Percentiles rank a stretch among this genome's conserved stretches.
Conservation (phyloP, 2,888 invertebrate genomes). For the Nyleta sp. region DNA sequence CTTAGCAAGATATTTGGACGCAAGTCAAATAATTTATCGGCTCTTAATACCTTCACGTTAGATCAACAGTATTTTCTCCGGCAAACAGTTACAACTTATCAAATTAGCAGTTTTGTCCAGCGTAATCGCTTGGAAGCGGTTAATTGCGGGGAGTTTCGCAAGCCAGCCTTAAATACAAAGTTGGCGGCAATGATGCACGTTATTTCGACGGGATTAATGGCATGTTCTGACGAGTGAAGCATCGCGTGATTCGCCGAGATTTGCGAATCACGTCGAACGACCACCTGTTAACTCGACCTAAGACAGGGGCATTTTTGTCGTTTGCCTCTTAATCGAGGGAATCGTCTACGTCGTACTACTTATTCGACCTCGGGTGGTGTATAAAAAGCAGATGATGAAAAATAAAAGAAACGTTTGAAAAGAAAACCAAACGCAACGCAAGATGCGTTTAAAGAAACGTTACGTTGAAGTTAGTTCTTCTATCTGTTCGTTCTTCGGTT, state of each 20-base stretch:
- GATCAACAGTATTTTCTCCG: no score
- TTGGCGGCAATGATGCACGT: background rate
- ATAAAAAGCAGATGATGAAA: background rate
- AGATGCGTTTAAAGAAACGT: no score
- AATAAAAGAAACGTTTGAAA: background rate
- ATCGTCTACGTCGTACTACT: background rate
- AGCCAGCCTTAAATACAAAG: background rate
- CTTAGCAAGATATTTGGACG: no score
- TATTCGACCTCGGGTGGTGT: no score
- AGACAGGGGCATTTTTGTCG: constrained; percentile 28
- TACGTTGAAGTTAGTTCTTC: no score
- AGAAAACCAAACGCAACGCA: no score
- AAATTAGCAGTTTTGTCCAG: background rate
- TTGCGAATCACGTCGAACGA: constrained; percentile 38
- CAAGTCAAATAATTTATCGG: no score
- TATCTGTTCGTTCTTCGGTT: no score
- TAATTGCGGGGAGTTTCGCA: background rate
- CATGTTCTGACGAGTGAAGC: constrained; percentile 8
- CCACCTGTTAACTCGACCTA: constrained; percentile 39
- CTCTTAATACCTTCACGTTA: no score
- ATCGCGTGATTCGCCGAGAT: constrained; percentile 44
- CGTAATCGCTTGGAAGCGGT: background rate
- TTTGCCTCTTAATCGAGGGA: constrained; percentile 22
- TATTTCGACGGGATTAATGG: constrained; percentile 26
- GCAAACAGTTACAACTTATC: no score